A percentile compares a stretch with the other conserved stretches of the same genome.
Conservation (phyloP, 2,113 vertebrate species). For the Raja brachyura region DNA sequence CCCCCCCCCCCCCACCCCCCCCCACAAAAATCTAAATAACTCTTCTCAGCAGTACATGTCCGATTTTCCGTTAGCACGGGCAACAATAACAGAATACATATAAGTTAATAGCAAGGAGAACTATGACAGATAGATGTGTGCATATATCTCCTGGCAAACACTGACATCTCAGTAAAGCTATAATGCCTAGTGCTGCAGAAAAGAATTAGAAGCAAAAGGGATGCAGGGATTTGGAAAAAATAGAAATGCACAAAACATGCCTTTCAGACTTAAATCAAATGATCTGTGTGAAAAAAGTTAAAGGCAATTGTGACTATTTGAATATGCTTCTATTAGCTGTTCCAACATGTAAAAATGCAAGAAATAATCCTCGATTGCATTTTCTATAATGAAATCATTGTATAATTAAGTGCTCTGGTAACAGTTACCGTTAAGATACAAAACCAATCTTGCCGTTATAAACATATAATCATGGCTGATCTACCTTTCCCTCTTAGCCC, state of each 20-base stretch:
- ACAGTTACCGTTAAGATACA: background rate
- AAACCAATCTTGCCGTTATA: background rate
- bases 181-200: conserved; percentile 41
- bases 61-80: background rate
- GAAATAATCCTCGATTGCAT: background rate
- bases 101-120: background rate
- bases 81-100: background rate
- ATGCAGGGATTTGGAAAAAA: background rate
- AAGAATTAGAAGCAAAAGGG: background rate
- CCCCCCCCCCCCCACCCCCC: background rate
- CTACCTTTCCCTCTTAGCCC: no score
- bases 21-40: background rate
- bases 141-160: conserved; percentile 43
- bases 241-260: background rate
- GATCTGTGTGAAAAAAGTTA: background rate
- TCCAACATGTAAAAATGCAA: no score
- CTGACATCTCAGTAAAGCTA: conserved; percentile 41
- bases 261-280: conserved; percentile 6
- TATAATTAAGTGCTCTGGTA: background rate
- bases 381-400: background rate
- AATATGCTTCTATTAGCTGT: no score
- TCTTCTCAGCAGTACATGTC: background rate
- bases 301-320: background rate
- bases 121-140: no score
- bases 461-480: background rate